Percentiles rank a stretch among this genome's conserved stretches.
Conservation (phyloP, 2,888 invertebrate species). For the Zygaena filipendulae region DNA sequence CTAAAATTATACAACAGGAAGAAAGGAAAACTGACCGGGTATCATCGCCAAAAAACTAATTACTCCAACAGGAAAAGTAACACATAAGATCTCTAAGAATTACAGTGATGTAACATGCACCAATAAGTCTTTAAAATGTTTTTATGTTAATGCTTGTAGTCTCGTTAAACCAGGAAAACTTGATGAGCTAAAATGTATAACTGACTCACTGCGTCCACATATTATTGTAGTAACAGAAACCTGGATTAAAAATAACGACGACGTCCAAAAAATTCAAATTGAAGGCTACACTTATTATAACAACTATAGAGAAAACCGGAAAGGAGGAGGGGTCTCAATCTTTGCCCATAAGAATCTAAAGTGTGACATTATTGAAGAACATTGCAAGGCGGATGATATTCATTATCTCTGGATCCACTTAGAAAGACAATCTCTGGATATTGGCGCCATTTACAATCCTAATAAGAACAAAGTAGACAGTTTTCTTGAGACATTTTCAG, state of each 20-base stretch:
- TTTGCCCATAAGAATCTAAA: constrained; percentile 16
- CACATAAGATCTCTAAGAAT: constrained; percentile 9
- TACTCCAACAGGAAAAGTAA: constrained; percentile 1
- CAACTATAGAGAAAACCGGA: constrained; percentile 13
- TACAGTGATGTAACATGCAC: constrained; percentile 9
- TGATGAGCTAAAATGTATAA: constrained; percentile 10
- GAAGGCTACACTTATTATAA: constrained; percentile 17
- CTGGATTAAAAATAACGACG: constrained; percentile 15
- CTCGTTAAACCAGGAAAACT: constrained; percentile 8
- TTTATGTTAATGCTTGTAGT: constrained; percentile 12
- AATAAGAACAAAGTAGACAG: constrained; percentile 6
- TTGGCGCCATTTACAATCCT: constrained; percentile 14
- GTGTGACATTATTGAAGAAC: constrained; percentile 14
- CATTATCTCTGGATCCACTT: constrained; percentile 16
- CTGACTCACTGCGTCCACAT: constrained; percentile 10
- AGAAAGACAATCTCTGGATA: constrained; percentile 13
- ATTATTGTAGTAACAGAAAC: constrained; percentile 15
- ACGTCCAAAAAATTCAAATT: constrained; percentile 9
- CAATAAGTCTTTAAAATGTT: constrained; percentile 10
- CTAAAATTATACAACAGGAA: constrained; percentile 10
- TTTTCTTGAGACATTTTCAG: constrained; percentile 6
- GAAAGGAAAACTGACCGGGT: too few relatives aligned
- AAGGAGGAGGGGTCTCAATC: constrained; percentile 19
- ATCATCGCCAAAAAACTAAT: constrained; percentile 11
- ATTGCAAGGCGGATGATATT: constrained; percentile 12